These are phyloP conservation scores for Athrips mouffetella DNA, from an alignment of 2,888 invertebrate genomes.

Conservation along the genomic window DNA sequence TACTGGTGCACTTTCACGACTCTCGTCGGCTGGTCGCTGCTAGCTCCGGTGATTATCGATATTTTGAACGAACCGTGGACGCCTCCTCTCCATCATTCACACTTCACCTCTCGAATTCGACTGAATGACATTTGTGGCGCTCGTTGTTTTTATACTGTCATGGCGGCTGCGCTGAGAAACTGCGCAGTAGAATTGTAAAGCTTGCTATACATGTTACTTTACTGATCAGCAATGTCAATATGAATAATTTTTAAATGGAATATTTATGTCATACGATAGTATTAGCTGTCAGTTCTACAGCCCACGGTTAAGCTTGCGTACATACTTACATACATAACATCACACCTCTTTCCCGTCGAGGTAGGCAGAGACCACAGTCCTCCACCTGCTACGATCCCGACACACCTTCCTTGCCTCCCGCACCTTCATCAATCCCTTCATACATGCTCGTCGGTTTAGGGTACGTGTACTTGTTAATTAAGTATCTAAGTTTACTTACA, in stretches of 20 bases:
- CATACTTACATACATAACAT: too few relatives aligned
- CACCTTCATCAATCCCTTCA: too few relatives aligned
- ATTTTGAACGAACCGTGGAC: conserved; percentile 65
- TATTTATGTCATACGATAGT: too few relatives aligned
- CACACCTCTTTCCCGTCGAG: too few relatives aligned
- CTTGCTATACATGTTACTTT: conserved; percentile 30
- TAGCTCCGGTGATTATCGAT: conserved; percentile 73
- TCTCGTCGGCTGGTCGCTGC: conserved; percentile 69
- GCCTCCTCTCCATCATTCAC: conserved; percentile 74
- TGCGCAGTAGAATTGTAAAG: conserved; percentile 67
- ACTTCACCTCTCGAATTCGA: conserved; percentile 74
- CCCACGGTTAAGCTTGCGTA: background rate
- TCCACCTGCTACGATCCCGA: too few relatives aligned
- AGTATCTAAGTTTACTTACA: background rate
- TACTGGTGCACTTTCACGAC: conserved; percentile 70
- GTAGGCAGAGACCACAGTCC: too few relatives aligned
- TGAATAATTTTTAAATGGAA: too few relatives aligned
- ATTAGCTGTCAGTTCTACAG: background rate
- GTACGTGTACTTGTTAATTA: background rate
- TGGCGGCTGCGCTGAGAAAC: conserved; percentile 60
- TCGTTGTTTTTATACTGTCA: conserved; percentile 55
- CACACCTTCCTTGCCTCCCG: too few relatives aligned
- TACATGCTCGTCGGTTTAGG: too few relatives aligned
- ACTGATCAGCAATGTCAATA: background rate
- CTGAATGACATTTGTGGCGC: conserved; percentile 68